Evolutionary conservation across 2,888 invertebrate species (phyloP), one percentile per base, ranked within the genome.

Genomic region (Apodemia mormo): DNA sequence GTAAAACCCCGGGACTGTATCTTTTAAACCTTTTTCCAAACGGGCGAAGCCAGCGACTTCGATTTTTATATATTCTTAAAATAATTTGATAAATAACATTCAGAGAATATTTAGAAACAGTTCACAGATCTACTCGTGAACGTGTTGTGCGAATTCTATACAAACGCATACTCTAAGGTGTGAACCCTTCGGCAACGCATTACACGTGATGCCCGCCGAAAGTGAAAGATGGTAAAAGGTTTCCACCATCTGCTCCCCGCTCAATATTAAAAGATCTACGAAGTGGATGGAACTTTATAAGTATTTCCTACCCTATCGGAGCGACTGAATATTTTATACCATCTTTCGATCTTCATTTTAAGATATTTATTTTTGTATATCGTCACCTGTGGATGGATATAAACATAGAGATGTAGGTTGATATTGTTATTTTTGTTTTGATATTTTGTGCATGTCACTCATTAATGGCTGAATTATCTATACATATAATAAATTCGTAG

Each of bases 241-340:
- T 87, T 82, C 82, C 82, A 82, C 83, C 89, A 89, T 87, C 88
- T 89, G 88, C 86, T 85, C 87, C 87, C 88, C 82, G 61, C 61
- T 61, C 80, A 79, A 89, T 89, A 88, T 74, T 73, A 88, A 88
- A 88, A 87, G 81, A 85, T 85, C 78, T 82, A 79, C 82, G 78
- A 78, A 85, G 68, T 61, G 61, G 68, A 80, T 76, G 82, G 75
- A 82, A 87, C 82, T 85, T 85, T 85, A 87, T 87, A 87, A 87
- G 68, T 58, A 72, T 70, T 74, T 54, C 69, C 52, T 65, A 64
- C 64, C 64, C 68, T 67, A 67, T 54, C 29, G 70, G 64, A 58
- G 64, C 52, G 52, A n/a, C 61, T 72, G 66, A 70, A 68, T 68
- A 67, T 68, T 71, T 71, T 61, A 70, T 58, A 70, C 33, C 66